Conservation (phyloP, 2,113 vertebrate species). For the Cynoglossus semilaevis region DNA sequence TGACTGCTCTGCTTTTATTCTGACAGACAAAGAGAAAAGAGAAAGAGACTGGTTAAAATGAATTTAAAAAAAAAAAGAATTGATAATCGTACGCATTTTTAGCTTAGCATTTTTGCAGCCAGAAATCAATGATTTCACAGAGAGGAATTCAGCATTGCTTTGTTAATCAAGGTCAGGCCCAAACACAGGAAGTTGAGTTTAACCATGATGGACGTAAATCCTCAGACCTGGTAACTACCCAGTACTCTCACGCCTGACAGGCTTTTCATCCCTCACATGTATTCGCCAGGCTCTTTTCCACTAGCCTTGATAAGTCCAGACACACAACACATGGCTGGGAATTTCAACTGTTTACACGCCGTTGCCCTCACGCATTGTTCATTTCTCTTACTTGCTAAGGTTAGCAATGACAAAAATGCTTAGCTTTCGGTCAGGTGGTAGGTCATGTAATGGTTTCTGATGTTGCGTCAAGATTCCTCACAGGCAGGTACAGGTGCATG, state of each 20-base stretch:
- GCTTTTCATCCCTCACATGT: conserved; percentile 67
- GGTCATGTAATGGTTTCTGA: too few species aligned
- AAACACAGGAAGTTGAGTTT: conserved; percentile 63
- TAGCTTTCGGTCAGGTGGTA: too few species aligned
- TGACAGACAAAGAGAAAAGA: conserved; percentile 22
- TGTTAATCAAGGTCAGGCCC: conserved; percentile 46
- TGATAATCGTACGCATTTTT: too few species aligned
- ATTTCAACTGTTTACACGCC: conserved; percentile 28
- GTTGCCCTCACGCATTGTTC: conserved; percentile 8
- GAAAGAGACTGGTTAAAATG: conserved; percentile 8
- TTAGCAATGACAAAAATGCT: too few species aligned
- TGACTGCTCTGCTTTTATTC: conserved; percentile 45
- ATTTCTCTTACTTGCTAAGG: conserved; percentile 1
- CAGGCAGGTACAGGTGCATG: too few species aligned
- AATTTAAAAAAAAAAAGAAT: conserved; percentile 9
- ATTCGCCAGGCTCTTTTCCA: conserved; percentile 53
- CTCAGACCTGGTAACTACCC: conserved; percentile 68
- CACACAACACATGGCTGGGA: conserved; percentile 43
- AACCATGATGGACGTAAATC: conserved; percentile 75
- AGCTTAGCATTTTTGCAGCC: too few species aligned
- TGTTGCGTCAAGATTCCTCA: too few species aligned
- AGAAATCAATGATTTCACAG: not conserved
- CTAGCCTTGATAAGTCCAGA: conserved; percentile 51
- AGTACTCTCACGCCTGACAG: conserved; percentile 34
- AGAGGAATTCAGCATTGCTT: conserved; percentile 16